phyloP scores from a whole-genome alignment of 2,888 invertebrate genomes.

The Leucophora obtusa region DNA sequence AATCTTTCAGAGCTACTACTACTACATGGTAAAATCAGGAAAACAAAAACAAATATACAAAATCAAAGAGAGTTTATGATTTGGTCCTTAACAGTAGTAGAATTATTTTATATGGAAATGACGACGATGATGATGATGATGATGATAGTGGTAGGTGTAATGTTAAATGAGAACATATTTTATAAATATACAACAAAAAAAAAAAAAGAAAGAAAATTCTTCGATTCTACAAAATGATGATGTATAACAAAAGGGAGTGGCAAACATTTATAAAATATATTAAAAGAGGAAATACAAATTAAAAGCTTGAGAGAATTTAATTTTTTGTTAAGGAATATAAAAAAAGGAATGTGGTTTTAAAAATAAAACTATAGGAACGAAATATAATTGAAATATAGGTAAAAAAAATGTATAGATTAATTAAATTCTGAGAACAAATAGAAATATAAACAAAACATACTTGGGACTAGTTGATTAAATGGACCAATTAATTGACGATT shows the following conservation, averaged over 20 bases:
- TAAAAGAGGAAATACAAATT: conserved; percentile 30
- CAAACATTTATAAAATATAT: conserved; percentile 32
- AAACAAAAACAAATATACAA: not conserved
- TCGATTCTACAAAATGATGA: not conserved
- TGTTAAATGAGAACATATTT: conserved; percentile 55
- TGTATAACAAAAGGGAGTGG: conserved; percentile 57
- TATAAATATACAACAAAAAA: conserved; percentile 29
- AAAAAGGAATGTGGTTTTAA: not conserved
- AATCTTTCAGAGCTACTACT: conserved; percentile 45
- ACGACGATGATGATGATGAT: conserved; percentile 4
- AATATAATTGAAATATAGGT: conserved; percentile 22
- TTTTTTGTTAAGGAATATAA: not conserved
- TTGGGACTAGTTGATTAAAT: no score
- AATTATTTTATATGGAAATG: conserved; percentile 1
- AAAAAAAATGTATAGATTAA: no score
- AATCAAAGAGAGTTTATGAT: conserved; percentile 28
- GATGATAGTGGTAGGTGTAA: conserved; percentile 22
- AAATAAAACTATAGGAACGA: not conserved
- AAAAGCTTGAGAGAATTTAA: conserved; percentile 2
- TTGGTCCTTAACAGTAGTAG: not conserved
- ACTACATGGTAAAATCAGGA: not conserved
- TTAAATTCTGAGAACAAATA: no score
- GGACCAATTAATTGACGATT: no score
- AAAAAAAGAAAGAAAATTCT: not conserved
- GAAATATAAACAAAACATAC: no score